Evolutionary conservation across 2,797 vertebrate genomes (phyloP).

Genomic region (Adrianichthys oophorus): DNA sequence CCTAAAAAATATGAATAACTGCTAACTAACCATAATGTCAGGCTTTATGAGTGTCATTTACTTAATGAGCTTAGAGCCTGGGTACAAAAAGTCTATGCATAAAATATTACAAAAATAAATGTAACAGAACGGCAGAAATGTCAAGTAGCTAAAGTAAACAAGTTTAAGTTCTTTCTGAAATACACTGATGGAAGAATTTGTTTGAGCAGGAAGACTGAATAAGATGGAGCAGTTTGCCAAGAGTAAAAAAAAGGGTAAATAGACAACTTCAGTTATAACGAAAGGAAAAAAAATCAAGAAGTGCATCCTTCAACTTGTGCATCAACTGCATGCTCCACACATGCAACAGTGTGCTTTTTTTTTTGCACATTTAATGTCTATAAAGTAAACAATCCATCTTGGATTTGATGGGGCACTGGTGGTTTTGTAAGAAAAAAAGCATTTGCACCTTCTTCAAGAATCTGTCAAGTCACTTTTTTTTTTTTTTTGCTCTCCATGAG

Average conservation of each 20-base stretch:
- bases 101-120: conserved; percentile 39
- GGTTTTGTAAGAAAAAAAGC: conserved; percentile 14
- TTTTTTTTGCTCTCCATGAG: conserved; percentile 8
- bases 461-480: conserved; percentile 6
- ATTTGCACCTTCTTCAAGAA: conserved; percentile 8
- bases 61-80: conserved; percentile 52
- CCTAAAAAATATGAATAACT: conserved; percentile 61
- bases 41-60: conserved; percentile 51
- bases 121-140: conserved; percentile 35
- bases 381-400: conserved; percentile 43
- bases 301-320: conserved; percentile 26
- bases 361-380: conserved; percentile 67
- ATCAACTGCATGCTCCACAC: conserved; percentile 8
- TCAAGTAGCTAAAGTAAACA: conserved; percentile 47
- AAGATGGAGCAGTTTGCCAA: conserved; percentile 41
- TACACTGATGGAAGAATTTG: conserved; percentile 24
- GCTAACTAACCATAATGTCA: conserved; percentile 44
- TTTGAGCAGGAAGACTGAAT: conserved; percentile 39
- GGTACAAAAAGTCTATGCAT: conserved; percentile 27
- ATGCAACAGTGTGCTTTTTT: conserved; percentile 26
- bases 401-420: conserved; percentile 15
- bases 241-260: conserved; percentile 11
- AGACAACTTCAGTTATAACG: conserved; percentile 23
- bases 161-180: conserved; percentile 33
- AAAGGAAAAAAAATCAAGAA: conserved; percentile 18